Evolutionary conservation across 2,888 invertebrate species (phyloP), one percentile per base, ranked within the genome.

Genomic region (Ormyrus labotus): DNA sequence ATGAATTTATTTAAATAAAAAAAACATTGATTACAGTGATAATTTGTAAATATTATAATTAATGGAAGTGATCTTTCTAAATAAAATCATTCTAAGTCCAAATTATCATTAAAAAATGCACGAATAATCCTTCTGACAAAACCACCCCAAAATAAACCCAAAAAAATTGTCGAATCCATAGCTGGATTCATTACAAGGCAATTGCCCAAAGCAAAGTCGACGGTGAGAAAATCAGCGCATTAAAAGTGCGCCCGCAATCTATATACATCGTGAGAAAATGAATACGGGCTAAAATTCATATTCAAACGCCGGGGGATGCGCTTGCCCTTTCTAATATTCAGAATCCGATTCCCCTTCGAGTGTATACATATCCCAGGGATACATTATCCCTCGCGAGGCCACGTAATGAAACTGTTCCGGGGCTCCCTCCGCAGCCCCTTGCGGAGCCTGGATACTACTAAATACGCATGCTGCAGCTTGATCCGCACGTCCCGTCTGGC

Each of bases 371-470:
- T 57, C 11, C 58, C 45, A 11, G 83, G 87, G 84, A 84, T 86
- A 87, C 87, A 88, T 89, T 88, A 88, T 88, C 88, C 87, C 89
- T 86, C 86, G 86, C 86, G 88, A 88, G 87, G 87, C 87, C 87
- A 85, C 86, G 87, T 90, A 90, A 90, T 90, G 90, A 90, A 90
- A 90, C 86, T 88, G 88, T 90, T 90, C 88, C 87, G 86, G 86
- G 88, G 87, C 87, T 88, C 88, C 88, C 45, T 9, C 64, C 11
- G 10, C 55, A 13, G 48, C 13, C 57, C 70, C 51, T 9, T 11
- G 65, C 50, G 19, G 13, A 45, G 57, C 19, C 8, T 13, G 55
- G 2, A 34, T 11, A 45, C 13, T 55, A 51, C 9, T 51, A 67
- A 67, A 55, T 55, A 58, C 48, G 70, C n/a, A 9, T n/a, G 13